These are phyloP conservation scores for Capromys pilorides DNA, from an alignment of 2,797 vertebrate species.

Conservation along the genomic window DNA sequence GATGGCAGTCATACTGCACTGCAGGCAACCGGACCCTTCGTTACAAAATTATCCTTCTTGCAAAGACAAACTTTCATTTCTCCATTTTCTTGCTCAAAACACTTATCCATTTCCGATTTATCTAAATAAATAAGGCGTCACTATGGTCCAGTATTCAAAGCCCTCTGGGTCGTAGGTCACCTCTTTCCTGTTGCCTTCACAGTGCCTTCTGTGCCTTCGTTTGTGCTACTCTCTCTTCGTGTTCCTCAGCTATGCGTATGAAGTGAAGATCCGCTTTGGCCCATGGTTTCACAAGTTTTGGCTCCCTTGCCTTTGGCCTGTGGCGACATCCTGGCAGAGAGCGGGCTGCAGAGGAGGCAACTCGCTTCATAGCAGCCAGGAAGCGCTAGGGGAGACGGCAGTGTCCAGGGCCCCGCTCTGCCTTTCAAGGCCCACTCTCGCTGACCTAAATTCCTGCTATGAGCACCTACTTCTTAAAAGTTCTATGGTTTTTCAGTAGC, in stretches of 20 bases:
- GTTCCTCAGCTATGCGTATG: not conserved
- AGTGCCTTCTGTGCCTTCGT: not conserved
- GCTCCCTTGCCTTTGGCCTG: too few species aligned
- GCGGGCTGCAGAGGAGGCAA: not conserved
- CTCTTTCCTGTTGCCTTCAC: not conserved
- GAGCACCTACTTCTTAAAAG: not conserved
- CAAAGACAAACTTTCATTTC: not conserved
- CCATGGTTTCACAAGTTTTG: not conserved
- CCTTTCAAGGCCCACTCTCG: not conserved
- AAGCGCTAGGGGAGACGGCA: not conserved
- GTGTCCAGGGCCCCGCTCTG: not conserved
- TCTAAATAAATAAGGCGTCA: not conserved
- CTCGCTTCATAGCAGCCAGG: not conserved
- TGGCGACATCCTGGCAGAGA: not conserved
- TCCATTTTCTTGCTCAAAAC: not conserved
- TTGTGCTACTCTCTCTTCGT: not conserved
- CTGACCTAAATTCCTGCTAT: not conserved
- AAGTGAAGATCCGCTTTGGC: too few species aligned
- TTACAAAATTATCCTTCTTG: not conserved
- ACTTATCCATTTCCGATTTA: not conserved
- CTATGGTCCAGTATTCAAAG: not conserved
- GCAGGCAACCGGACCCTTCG: not conserved
- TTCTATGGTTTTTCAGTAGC: accelerated
- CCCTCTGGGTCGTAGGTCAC: not conserved
- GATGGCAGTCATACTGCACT: not conserved